These are phyloP conservation scores for Cichlasoma orientale DNA, from an alignment of 2,797 vertebrate genomes.

Conservation along the genomic window DNA sequence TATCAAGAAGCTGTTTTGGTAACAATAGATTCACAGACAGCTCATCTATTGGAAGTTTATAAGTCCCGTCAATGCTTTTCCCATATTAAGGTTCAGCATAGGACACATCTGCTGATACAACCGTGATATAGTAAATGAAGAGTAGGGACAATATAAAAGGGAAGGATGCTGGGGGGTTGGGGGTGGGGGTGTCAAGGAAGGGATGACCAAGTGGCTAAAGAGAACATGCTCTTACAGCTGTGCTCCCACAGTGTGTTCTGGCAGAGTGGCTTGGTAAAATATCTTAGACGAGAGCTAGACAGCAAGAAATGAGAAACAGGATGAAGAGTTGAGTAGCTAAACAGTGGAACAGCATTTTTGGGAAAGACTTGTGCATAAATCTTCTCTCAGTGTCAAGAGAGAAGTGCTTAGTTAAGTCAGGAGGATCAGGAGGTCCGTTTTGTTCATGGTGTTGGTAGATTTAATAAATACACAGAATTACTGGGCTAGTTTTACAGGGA, in stretches of 20 bases:
- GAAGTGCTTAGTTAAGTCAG: constrained; percentile 30
- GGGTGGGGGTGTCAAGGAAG: not conserved
- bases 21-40: constrained; percentile 50
- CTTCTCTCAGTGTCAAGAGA: constrained; percentile 10
- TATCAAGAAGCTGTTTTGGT: constrained; percentile 52
- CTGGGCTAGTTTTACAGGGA: not conserved
- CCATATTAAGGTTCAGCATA: constrained; percentile 47
- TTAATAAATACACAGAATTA: constrained; percentile 27
- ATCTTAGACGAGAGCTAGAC: not conserved
- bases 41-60: constrained; percentile 42
- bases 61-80: constrained; percentile 55
- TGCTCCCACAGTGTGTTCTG: constrained; percentile 1
- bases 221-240: constrained; percentile 19
- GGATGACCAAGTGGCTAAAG: not conserved
- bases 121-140: constrained; percentile 13
- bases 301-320: not conserved
- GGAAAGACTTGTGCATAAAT: constrained; percentile 3
- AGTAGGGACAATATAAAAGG: not conserved
- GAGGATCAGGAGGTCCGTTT: constrained; percentile 34
- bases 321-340: not conserved
- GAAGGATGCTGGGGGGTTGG: not conserved
- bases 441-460: constrained; percentile 32
- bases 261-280: not conserved
- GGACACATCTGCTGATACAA: constrained; percentile 43
- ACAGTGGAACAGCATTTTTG: not conserved